These are phyloP conservation scores for Apostichopus californicus DNA, from an alignment of 35 echinoderm and acorn worm genomes.

Conservation along the genomic window DNA sequence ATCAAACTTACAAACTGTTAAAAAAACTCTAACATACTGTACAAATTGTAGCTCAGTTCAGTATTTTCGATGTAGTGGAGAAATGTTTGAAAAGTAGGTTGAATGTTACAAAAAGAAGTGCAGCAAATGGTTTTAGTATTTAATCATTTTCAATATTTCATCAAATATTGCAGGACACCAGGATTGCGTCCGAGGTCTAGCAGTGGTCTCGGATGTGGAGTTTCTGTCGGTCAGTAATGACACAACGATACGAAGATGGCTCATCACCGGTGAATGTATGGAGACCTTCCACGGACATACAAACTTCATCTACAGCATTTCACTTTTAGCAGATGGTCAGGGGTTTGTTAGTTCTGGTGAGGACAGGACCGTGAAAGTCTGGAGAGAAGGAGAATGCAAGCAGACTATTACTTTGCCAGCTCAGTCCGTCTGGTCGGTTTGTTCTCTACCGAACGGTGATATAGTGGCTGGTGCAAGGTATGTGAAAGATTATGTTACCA, in stretches of 20 bases:
- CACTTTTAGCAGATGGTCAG: conserved; percentile 65
- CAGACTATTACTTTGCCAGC: conserved; percentile 94
- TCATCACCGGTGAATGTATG: conserved; percentile 82
- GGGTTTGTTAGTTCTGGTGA: conserved; percentile 91
- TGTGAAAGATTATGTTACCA: background rate
- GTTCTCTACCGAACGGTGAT: conserved; percentile 83
- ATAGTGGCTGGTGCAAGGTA: conserved; percentile 93
- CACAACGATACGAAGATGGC: conserved; percentile 83
- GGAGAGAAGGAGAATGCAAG: conserved; percentile 69
- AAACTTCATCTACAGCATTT: conserved; percentile 85
- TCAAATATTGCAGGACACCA: conserved; percentile 74
- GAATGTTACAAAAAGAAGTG: background rate
- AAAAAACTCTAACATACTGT: too few species aligned
- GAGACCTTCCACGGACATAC: conserved; percentile 83
- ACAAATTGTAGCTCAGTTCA: too few species aligned
- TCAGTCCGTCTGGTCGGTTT: conserved; percentile 91
- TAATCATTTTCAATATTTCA: background rate
- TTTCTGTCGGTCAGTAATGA: conserved; percentile 96
- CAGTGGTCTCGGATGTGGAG: conserved; percentile 78
- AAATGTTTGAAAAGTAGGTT: too few species aligned
- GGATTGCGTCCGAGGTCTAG: conserved; percentile 85
- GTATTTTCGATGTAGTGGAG: too few species aligned
- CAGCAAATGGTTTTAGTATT: background rate
- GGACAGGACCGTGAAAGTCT: conserved; percentile 87
- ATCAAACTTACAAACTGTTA: too few species aligned